Conservation (phyloP, 2,888 invertebrate genomes). For the Melipona bicolor region DNA sequence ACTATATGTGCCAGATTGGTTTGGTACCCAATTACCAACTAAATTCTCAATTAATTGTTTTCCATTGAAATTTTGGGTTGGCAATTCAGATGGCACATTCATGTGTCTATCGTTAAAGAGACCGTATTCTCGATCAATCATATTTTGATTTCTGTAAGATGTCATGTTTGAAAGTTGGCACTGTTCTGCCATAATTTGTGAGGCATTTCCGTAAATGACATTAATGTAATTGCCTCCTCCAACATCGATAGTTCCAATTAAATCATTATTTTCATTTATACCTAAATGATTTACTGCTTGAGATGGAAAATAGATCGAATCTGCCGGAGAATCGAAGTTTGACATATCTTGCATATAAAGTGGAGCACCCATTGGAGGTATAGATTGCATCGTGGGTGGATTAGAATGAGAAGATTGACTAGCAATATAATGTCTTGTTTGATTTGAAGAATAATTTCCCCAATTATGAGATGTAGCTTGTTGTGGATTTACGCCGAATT, state of each 20-base stretch:
- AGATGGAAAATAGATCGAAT: slow-evolving; percentile 79
- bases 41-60: slow-evolving; percentile 89
- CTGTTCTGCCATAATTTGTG: slow-evolving; percentile 81
- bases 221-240: slow-evolving; percentile 84
- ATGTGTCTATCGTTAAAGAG: slow-evolving; percentile 79
- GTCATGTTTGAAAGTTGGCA: slow-evolving; percentile 77
- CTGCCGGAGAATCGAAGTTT: slow-evolving; percentile 70
- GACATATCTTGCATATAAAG: slow-evolving; percentile 77
- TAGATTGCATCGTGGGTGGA: slow-evolving; percentile 59
- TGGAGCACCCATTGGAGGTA: slow-evolving; percentile 71
- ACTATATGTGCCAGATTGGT: slow-evolving; percentile 90
- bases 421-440: slow-evolving; percentile 74
- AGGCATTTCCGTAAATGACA: slow-evolving; percentile 81
- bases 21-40: slow-evolving; percentile 90
- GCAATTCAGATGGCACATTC: slow-evolving; percentile 70
- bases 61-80: slow-evolving; percentile 77
- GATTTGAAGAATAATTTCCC: slow-evolving; percentile 78
- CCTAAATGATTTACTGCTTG: slow-evolving; percentile 80
- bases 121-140: slow-evolving; percentile 81
- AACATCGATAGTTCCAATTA: slow-evolving; percentile 83
- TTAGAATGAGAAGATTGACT: slow-evolving; percentile 68
- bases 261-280: slow-evolving; percentile 81
- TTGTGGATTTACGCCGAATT: slow-evolving; percentile 85
- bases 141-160: slow-evolving; percentile 75
- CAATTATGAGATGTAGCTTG: slow-evolving; percentile 78